Evolutionary conservation across 2,113 vertebrate genomes (phyloP).

Genomic region (Trematomus loennbergii): DNA sequence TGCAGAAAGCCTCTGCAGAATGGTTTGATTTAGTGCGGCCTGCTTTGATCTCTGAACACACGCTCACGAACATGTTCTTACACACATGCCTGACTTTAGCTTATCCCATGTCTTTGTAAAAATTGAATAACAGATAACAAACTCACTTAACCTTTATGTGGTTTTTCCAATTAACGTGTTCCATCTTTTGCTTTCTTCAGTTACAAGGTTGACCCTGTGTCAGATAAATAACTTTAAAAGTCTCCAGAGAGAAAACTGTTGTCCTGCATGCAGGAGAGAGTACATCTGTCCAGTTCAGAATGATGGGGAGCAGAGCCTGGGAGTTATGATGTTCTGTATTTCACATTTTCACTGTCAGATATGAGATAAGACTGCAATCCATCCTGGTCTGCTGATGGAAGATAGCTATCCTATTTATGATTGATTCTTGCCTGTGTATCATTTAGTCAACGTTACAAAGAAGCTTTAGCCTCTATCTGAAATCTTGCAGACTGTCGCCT

Average conservation of each 20-base stretch:
- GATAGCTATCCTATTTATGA: not conserved
- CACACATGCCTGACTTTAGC: not conserved
- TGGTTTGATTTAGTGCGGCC: not conserved
- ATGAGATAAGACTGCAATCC: not conserved
- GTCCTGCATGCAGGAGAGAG: not conserved
- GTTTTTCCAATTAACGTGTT: not conserved
- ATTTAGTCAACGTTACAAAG: too few species aligned
- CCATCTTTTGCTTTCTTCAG: not conserved
- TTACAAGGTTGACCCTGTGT: not conserved
- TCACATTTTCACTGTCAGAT: not conserved
- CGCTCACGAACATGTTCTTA: not conserved
- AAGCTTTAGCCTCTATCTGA: too few species aligned
- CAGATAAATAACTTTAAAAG: not conserved
- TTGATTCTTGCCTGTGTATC: not conserved
- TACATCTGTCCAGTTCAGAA: too few species aligned
- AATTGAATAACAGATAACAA: not conserved
- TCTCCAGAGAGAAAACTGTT: not conserved
- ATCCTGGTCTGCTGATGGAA: not conserved
- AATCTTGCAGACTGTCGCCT: too few species aligned
- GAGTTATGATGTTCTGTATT: not conserved
- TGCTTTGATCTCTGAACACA: constrained; percentile 6
- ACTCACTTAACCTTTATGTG: not conserved
- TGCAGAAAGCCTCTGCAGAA: not conserved
- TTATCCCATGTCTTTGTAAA: not conserved
- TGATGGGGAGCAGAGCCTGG: too few species aligned